Evolutionary conservation across 2,888 invertebrate genomes (phyloP), one percentile per base, ranked within the genome.

Genomic region (Cryptocephalus primarius): DNA sequence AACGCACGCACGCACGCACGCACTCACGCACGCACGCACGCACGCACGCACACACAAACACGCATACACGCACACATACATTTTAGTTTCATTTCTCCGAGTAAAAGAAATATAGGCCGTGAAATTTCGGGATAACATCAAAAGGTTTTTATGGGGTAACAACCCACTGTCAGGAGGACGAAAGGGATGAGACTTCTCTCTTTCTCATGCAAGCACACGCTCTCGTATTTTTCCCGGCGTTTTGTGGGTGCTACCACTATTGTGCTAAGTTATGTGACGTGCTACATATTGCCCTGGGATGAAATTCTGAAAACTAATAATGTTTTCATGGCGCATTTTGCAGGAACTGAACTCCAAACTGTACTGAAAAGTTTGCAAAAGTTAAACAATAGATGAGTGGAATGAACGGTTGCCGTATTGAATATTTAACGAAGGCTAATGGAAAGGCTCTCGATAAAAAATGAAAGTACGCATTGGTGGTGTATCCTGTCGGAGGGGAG

Each of bases 351-450:
- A 46, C 46, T 46, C 42, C 41, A 42, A 42, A 42, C 46, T 42
- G 46, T 13, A 45, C 47, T 49, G 47, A 42, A 48, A 51, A 22
- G 48, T 51, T 49, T 46, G 42, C 44, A 51, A 49, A 51, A 49
- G 44, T 51, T 51, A 48, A 52, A 52, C 52, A 52, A 52, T 52
- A 46, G 46, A 22, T 47, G 44, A 40, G 43, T 42, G 48, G 51
- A 52, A 48, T 49, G 48, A 46, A 52, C 46, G 45, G 48, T 52
- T 49, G 52, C 51, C 42, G 43, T 53, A 55, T 53, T 55, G 55
- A 55, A 55, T 54, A 51, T 53, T 55, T 54, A 54, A 53, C 50
- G 50, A 53, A 47, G 39, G 51, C 49, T 55, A 54, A 53, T 51
- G 53, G 54, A 51, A 51, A 48, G 22, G 22, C 22, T 22, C 22